Evolutionary conservation across 2,113 vertebrate species (phyloP).

Genomic region (Psephotus haematonotus): DNA sequence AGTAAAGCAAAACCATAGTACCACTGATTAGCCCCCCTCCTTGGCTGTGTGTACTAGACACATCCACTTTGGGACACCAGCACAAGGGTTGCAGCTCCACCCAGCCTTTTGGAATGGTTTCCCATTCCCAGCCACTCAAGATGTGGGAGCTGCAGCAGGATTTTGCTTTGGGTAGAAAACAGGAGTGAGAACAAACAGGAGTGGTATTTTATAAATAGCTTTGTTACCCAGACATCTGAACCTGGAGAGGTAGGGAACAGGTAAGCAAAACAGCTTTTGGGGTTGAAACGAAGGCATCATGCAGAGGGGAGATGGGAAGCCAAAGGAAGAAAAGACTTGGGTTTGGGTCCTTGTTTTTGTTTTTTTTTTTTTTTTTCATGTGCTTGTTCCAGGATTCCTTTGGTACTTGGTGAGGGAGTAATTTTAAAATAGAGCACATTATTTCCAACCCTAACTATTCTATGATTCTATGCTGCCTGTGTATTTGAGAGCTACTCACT

Average conservation of each 20-base stretch:
- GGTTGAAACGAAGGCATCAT: background rate
- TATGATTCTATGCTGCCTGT: background rate
- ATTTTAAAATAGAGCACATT: background rate
- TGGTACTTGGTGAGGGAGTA: background rate
- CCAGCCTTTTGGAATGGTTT: background rate
- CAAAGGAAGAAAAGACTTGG: background rate
- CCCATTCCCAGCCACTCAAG: background rate
- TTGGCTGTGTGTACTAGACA: background rate
- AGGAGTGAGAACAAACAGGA: background rate
- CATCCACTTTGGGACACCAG: background rate
- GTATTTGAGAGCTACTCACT: background rate
- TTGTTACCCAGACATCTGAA: background rate
- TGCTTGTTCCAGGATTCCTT: background rate
- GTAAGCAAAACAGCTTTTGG: background rate
- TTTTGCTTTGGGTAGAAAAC: background rate
- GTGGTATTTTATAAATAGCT: background rate
- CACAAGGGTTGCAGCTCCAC: background rate
- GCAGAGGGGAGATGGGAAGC: background rate
- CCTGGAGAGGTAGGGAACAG: background rate
- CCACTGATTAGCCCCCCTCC: background rate
- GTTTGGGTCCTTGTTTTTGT: background rate
- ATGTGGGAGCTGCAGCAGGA: background rate
- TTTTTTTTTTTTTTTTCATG: background rate
- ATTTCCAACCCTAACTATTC: too few species aligned
- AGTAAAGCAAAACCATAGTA: background rate